phyloP scores from a whole-genome alignment of 2,888 invertebrate genomes.

The Eupithecia abbreviata region DNA sequence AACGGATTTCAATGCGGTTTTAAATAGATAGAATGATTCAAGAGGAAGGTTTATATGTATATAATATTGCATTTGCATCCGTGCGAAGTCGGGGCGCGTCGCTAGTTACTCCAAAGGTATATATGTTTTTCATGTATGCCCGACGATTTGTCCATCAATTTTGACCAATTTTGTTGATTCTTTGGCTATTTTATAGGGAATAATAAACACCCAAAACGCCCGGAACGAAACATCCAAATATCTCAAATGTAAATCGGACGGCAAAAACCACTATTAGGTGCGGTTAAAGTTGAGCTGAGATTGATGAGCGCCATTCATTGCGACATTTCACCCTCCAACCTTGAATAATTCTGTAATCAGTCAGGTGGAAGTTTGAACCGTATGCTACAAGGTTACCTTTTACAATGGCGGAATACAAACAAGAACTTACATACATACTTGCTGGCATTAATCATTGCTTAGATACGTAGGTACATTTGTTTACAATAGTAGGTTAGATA shows the following conservation, averaged over 20 bases:
- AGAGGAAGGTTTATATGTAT: too few species aligned
- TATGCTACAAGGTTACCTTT: constrained; percentile 3
- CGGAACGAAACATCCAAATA: not conserved
- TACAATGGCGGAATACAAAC: not conserved
- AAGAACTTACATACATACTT: constrained; percentile 3
- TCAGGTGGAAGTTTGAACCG: not conserved
- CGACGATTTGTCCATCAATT: too few species aligned
- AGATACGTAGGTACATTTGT: not conserved
- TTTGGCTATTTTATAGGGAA: too few species aligned
- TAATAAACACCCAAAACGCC: too few species aligned
- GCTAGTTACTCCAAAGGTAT: too few species aligned
- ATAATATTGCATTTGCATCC: too few species aligned
- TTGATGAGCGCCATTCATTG: constrained; percentile 55
- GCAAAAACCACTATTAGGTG: constrained; percentile 8
- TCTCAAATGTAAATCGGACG: constrained; percentile 7
- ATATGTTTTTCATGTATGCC: too few species aligned
- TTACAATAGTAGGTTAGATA: not conserved
- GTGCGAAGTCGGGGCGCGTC: too few species aligned
- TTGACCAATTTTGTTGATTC: too few species aligned
- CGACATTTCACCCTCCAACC: constrained; percentile 52
- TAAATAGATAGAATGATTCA: too few species aligned
- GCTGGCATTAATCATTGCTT: not conserved
- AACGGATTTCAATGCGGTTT: too few species aligned
- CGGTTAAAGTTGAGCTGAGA: constrained; percentile 52
- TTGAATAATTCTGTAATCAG: constrained; percentile 50